Base-by-base conservation (phyloP, 2,888 invertebrate genomes). In the Nomada ruficornis region DNA sequence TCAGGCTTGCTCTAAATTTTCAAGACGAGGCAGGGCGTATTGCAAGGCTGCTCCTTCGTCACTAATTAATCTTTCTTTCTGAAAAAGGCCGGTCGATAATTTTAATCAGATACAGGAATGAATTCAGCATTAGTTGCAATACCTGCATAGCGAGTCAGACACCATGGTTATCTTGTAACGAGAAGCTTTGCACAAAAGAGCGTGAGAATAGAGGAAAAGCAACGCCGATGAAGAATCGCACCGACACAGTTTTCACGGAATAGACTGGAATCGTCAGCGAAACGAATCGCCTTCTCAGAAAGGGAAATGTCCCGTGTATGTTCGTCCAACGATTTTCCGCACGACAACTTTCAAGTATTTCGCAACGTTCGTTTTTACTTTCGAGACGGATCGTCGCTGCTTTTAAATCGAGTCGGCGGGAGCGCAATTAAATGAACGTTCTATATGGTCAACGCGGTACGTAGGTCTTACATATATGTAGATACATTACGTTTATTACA, bases 281-380 rank as follows among this genome's bases (percentile, higher is more conserved):
- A 80, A 83, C 80, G 83, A 67, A 83, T 88, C 86, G 71, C 23
- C 78, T 80, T 86, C 80, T 69, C 50, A n/a, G 77, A 80, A 80
- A 86, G 88, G 86, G 86, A 86, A 86, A 88, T 75, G 76, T 77
- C 79, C 67, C 60, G 20, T 64, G 44, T 44, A 60, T 68, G 64
- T 60, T 71, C 74, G 55, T 70, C 69, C 71, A 64, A 60, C 77
- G 83, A 87, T 87, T 86, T 88, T 87, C 87, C 68, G 79, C 87
- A 85, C 89, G 83, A 83, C 80, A 85, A 75, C 83, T 74, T 81
- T 72, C 72, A 59, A 69, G 52, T 64, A 60, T 75, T 55, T 73
- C 77, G 72, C 69, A 71, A 77, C 63, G 71, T 70, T 42, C 70
- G 59, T 75, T 59, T 69, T 73, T 65, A 44, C 64, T 71, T 57